These are phyloP conservation scores for Oscheius sp. DNA, from an alignment of 1,140 invertebrate species.

Conservation along the genomic window DNA sequence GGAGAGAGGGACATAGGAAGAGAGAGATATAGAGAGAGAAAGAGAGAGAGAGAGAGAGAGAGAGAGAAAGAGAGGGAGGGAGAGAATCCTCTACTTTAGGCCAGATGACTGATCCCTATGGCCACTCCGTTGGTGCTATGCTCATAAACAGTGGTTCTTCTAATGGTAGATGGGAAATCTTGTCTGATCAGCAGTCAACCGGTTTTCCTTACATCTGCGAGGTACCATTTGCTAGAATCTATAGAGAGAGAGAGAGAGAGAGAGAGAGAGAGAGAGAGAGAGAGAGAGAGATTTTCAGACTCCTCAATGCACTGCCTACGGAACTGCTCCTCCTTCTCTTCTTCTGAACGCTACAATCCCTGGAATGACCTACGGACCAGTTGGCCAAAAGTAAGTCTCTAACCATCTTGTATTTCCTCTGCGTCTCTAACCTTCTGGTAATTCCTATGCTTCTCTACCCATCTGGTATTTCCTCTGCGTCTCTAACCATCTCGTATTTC, in stretches of 20 bases:
- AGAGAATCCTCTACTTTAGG: neutral
- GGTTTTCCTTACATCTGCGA: neutral
- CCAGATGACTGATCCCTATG: neutral
- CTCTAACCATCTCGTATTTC: too few relatives aligned
- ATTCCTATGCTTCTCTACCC: too few relatives aligned
- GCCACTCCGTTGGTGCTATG: neutral
- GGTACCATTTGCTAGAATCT: neutral
- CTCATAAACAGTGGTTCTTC: neutral
- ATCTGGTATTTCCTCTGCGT: too few relatives aligned
- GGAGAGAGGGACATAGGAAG: too few relatives aligned
- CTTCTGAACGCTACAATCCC: neutral
- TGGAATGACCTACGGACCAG: neutral
- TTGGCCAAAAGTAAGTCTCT: neutral
- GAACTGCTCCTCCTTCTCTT: neutral
- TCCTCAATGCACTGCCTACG: neutral
- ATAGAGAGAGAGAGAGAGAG: too few relatives aligned
- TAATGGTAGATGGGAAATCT: neutral
- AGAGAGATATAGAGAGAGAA: too few relatives aligned
- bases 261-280: too few relatives aligned
- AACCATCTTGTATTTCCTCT: too few relatives aligned
- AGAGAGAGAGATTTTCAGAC: neutral
- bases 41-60: too few relatives aligned
- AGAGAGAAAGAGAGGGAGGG: too few relatives aligned
- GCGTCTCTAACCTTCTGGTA: too few relatives aligned
- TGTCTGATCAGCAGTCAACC: neutral